Evolutionary conservation across 2,113 vertebrate genomes (phyloP).

Genomic region (Poeciliopsis retropinna): DNA sequence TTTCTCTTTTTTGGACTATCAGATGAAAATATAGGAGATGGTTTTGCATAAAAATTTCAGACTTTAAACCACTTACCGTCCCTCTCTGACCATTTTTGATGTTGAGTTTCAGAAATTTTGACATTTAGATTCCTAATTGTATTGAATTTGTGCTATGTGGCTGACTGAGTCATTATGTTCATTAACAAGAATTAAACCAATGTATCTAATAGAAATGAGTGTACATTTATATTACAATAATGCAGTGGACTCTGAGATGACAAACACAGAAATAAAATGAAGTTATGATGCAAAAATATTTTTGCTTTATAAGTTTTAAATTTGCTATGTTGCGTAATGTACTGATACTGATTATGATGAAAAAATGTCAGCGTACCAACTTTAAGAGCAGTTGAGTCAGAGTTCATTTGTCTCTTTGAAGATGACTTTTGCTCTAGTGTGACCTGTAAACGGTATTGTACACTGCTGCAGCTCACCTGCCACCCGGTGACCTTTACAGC

Average conservation of each 20-base stretch:
- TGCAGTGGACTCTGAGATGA: not conserved
- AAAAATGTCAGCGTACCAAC: not conserved
- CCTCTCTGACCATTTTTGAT: not conserved
- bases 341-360: not conserved
- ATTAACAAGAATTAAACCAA: not conserved
- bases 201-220: not conserved
- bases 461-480: slow-evolving; percentile 42
- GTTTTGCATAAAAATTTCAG: too few relatives aligned
- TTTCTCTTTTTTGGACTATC: not conserved
- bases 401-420: not conserved
- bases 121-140: too few relatives aligned
- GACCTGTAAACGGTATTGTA: not conserved
- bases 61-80: not conserved
- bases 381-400: not conserved
- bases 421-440: not conserved
- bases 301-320: not conserved
- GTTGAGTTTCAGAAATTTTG: too few relatives aligned
- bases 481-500: slow-evolving; percentile 38
- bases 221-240: not conserved
- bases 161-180: not conserved
- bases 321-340: not conserved
- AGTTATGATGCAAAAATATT: not conserved
- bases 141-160: too few relatives aligned
- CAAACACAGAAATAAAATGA: not conserved
- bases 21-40: too few relatives aligned